Evolutionary conservation across 1,140 invertebrate genomes (phyloP).

Genomic region (Teleopsis dalmanni): DNA sequence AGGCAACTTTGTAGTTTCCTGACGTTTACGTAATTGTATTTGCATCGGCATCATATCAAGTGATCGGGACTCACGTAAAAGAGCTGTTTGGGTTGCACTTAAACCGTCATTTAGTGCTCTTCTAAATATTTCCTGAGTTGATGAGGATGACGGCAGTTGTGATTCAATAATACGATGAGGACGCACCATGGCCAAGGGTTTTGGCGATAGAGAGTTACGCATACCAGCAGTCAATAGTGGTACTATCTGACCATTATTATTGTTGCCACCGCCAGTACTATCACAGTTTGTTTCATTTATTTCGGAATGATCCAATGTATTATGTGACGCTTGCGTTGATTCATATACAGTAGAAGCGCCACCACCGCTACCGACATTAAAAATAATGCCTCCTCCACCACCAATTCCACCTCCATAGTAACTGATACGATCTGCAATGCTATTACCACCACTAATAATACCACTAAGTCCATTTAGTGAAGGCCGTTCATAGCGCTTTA

Average conservation of each 20-base stretch:
- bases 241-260: not conserved
- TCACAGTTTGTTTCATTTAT: conserved; percentile 44
- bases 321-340: conserved; percentile 24
- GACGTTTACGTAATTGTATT: conserved; percentile 28
- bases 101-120: no score
- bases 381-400: conserved; percentile 15
- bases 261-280: conserved; percentile 20
- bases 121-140: conserved; percentile 13
- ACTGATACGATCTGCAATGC: conserved; percentile 14
- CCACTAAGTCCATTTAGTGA: conserved; percentile 28
- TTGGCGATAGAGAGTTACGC: conserved; percentile 14
- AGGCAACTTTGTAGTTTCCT: conserved; percentile 30
- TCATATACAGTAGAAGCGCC: conserved; percentile 2
- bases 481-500: conserved; percentile 30
- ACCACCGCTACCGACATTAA: conserved; percentile 1
- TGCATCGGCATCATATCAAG: conserved; percentile 39
- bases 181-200: conserved; percentile 40
- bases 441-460: conserved; percentile 13
- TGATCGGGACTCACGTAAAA: conserved; percentile 36
- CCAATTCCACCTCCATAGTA: conserved; percentile 6
- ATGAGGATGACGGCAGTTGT: conserved; percentile 16
- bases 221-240: conserved; percentile 13
- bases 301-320: conserved; percentile 43
- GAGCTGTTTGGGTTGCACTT: conserved; percentile 14
- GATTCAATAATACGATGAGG: conserved; percentile 39